Base-by-base conservation (phyloP, 23 tunicate genomes). In the Botrylloides violaceus region DNA sequence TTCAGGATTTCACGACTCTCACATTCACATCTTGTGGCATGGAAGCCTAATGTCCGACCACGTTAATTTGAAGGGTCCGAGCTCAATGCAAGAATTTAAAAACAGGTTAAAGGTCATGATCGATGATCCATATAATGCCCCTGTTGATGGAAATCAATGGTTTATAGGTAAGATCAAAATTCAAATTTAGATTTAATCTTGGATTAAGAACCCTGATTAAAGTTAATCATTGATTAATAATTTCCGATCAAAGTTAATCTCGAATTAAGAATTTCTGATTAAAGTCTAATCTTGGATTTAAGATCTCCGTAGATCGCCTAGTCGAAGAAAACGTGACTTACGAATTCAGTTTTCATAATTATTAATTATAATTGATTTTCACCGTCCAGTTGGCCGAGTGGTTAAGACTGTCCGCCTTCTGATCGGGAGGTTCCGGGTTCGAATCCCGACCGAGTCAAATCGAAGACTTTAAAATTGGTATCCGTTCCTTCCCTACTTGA, bases 1-100 rank as follows among this genome's bases (percentile, higher is more conserved):
- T n/a, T 7, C 53, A 43, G 53, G 53, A 7, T 90, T 90, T 43
- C 90, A 90, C 55, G 97, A 90, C 61, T 83, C 76, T 29, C 97
- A 90, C 62, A 50, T 83, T 22, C 97, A 90, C 61, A 64, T 73
- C 20, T 29, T 36, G 2, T 36, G 38, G 57, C 71, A 58, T 38
- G 97, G 97, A 3, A 58, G 34, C 21, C 27, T 30, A 5, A 6
- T 75, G 0, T 7, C 29, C 56, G 73, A 58, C 22, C 74, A 78
- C 22, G 25, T 2, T 20, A 32, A 77, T 47, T 64, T 90, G 19
- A 34, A 58, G 20, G 2, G 70, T 48, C 82, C 97, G 7, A 68
- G 23, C 23, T 48, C 90, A 43, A 61, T 90, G 24, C 43, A 61
- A 35, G 81, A 79, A 24, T 56, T 90, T 28, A 60, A 90, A 55